Evolutionary conservation across 92 coral and sea anemone species (phyloP).

Genomic region (Galaxea fascicularis): DNA sequence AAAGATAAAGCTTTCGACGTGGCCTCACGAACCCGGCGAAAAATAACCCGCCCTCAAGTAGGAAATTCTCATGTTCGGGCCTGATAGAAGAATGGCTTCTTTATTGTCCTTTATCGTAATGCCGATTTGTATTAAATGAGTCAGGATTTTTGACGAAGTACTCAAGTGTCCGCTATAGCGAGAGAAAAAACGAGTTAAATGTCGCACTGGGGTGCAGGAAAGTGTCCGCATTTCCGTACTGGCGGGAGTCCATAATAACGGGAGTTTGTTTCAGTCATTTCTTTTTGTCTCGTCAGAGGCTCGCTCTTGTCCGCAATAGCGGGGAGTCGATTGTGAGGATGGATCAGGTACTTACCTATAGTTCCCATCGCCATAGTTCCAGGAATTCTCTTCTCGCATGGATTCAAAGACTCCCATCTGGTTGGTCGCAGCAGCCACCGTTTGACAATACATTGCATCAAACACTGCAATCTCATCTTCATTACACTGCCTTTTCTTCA

Average conservation of each 20-base stretch:
- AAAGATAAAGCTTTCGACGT: too few species aligned
- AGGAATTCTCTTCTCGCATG: slow-evolving; percentile 52
- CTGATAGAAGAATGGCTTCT: neutral
- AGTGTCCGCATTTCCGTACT: neutral
- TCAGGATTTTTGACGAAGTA: neutral
- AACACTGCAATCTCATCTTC: slow-evolving; percentile 57
- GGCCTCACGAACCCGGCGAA: too few species aligned
- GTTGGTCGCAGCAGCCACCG: slow-evolving; percentile 63
- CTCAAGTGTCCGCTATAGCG: neutral
- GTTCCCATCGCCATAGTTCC: slow-evolving; percentile 77
- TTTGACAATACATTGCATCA: slow-evolving; percentile 65
- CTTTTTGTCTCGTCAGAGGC: too few species aligned
- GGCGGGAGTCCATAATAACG: neutral
- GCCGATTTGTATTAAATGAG: neutral
- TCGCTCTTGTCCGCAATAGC: too few species aligned
- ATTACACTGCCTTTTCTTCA: slow-evolving; percentile 22
- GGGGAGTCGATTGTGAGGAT: too few species aligned
- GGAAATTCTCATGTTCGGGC: neutral
- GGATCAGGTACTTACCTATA: too few species aligned
- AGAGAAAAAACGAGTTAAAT: neutral
- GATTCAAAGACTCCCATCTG: slow-evolving; percentile 63
- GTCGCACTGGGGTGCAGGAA: neutral
- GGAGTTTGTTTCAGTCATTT: neutral
- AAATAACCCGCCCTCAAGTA: neutral
- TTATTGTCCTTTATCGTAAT: neutral